phyloP scores from a whole-genome alignment of 2,113 vertebrate species.

The Daboia siamensis region DNA sequence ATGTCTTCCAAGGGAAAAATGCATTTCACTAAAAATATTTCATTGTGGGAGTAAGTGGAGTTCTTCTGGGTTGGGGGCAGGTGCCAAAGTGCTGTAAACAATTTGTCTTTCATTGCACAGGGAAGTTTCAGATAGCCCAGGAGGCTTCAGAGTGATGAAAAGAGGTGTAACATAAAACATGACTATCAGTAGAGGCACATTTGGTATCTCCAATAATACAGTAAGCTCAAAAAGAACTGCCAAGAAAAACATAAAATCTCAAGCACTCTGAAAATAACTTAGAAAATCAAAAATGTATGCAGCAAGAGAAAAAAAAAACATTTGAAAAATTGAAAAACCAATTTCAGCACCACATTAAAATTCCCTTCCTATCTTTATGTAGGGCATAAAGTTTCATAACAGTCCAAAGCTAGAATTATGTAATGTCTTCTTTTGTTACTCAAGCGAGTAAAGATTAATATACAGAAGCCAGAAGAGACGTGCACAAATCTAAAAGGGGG shows the following conservation, averaged over 20 bases:
- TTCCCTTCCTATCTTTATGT: neutral
- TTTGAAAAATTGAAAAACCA: neutral
- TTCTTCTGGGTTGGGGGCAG: neutral
- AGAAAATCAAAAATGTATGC: neutral
- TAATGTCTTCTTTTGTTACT: neutral
- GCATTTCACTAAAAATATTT: neutral
- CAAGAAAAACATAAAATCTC: neutral
- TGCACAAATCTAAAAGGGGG: neutral
- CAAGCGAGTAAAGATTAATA: neutral
- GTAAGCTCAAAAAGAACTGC: neutral
- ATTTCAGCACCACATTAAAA: neutral
- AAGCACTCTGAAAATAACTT: neutral
- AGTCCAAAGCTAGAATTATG: neutral
- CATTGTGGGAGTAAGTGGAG: neutral
- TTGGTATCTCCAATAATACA: neutral
- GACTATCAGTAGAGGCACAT: neutral
- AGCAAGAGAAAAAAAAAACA: neutral
- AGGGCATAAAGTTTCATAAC: neutral
- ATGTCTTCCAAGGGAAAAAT: neutral
- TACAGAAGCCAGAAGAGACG: neutral
- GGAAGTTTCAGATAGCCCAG: neutral
- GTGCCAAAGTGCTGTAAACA: neutral
- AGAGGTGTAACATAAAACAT: neutral
- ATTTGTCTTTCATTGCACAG: neutral
- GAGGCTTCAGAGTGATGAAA: neutral